These are phyloP conservation scores for Ambastaia sidthimunki DNA, from an alignment of 2,797 vertebrate genomes.

Conservation along the genomic window DNA sequence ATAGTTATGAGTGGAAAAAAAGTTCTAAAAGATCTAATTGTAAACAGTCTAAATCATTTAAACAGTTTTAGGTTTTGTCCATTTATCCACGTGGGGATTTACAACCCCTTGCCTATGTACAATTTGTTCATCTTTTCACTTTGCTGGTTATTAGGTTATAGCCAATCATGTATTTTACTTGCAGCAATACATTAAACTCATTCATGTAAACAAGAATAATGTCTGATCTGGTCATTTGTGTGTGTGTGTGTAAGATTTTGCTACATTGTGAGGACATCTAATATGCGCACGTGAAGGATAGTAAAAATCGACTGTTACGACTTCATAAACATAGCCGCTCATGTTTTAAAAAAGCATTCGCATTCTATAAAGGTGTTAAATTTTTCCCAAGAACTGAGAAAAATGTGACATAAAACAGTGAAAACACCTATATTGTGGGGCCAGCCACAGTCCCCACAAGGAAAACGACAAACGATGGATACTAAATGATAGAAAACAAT, in stretches of 20 bases:
- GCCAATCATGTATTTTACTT: slow-evolving; percentile 9
- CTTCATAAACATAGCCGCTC: too few relatives aligned
- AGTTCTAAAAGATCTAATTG: too few relatives aligned
- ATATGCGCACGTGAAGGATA: too few relatives aligned
- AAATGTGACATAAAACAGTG: background rate
- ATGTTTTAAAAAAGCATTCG: too few relatives aligned
- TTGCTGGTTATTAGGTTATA: background rate
- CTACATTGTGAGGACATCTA: too few relatives aligned
- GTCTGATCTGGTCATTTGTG: background rate
- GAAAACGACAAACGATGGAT: too few relatives aligned
- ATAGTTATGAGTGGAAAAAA: background rate
- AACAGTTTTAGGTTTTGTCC: too few relatives aligned
- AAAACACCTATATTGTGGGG: too few relatives aligned
- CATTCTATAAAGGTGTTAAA: background rate
- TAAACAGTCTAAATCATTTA: too few relatives aligned
- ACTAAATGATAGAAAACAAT: background rate
- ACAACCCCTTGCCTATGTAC: background rate
- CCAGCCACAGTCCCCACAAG: too few relatives aligned
- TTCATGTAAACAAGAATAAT: background rate
- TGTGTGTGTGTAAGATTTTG: background rate
- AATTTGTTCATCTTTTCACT: background rate
- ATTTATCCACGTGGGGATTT: background rate
- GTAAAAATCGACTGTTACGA: too few relatives aligned
- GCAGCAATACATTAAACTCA: slow-evolving; percentile 16
- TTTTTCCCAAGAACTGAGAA: background rate